Base-by-base conservation (phyloP, 2,888 invertebrate genomes). In the Polia nebulosa region DNA sequence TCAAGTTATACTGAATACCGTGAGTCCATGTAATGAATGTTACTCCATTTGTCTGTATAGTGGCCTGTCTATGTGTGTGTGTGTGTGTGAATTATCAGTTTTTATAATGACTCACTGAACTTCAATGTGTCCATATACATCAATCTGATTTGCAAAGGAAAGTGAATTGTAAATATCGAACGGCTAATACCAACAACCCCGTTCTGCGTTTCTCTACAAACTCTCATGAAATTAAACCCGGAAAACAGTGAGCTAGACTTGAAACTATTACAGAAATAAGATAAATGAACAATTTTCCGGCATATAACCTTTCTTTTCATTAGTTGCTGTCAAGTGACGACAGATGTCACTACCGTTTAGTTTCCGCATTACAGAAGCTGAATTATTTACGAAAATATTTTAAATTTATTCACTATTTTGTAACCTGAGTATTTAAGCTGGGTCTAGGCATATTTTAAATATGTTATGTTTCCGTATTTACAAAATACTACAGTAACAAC, bases 281-380 rank as follows among this genome's bases (percentile, higher is more conserved):
- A 73, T 51, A 41, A 47, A 60, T 72, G 3, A 27, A 32, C 22
- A 32, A 52, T 49, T 67, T 76, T 75, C 60, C 63, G 78, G 74
- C 74, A 62, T 53, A 53, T 44, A 55, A 58, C 27, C 68, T 34
- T 67, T 55, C 32, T 36, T 57, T 60, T 61, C 71, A 80, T 82
- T 80, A 66, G 68, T 75, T 60, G 20, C 41, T 68, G 67, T 80
- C 76, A 69, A 20, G 29, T 64, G 63, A 20, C 41, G 67, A 72
- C 78, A 65, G 57, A 67, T 76, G 78, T 68, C 78, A 76, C 22
- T 61, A 32, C 20, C 36, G 27, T 79, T 63, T 76, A 71, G 77
- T 79, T 87, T 85, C 87, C 87, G 86, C 80, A 72, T 78, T 74
- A 78, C 82, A 47, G 41, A 80, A 85, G 13, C 4, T 59, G 29